Percentiles rank a stretch among this genome's conserved stretches.
phyloP scores from a whole-genome alignment of 2,888 invertebrate species.

The Parasteatoda lunata region DNA sequence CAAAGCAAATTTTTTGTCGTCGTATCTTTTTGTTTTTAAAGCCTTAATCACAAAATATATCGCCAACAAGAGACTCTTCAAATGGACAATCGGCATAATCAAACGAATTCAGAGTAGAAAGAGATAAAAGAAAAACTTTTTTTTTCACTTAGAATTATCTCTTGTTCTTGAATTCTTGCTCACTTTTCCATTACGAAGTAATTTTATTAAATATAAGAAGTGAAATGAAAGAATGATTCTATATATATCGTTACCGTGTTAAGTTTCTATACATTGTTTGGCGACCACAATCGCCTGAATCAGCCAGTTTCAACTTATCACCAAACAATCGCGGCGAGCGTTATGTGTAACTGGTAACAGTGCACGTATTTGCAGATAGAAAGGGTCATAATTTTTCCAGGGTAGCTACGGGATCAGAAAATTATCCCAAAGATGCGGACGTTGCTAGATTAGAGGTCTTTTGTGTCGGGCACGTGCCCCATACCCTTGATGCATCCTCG shows the following conservation, averaged over 20 bases:
- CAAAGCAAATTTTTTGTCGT: no score
- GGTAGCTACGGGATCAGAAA: background rate
- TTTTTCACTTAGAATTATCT: no score
- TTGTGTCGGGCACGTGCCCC: conserved; percentile 60
- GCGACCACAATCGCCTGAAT: conserved; percentile 35
- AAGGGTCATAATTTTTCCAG: background rate
- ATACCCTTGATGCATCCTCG: conserved; percentile 29
- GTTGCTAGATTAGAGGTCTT: conserved; percentile 30
- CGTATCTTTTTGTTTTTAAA: no score
- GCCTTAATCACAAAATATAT: no score
- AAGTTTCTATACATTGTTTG: conserved; percentile 28
- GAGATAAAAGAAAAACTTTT: no score
- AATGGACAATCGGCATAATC: no score
- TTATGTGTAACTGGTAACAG: conserved; percentile 40
- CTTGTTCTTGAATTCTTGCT: no score
- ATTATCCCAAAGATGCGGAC: conserved; percentile 16
- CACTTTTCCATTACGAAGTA: no score
- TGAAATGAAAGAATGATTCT: background rate
- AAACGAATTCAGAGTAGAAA: no score
- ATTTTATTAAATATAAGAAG: no score
- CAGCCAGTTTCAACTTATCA: conserved; percentile 48
- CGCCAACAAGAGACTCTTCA: no score
- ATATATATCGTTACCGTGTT: conserved; percentile 10
- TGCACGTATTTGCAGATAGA: conserved; percentile 60
- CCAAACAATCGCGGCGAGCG: conserved; percentile 51